Evolutionary conservation across 2,888 invertebrate species (phyloP).

Genomic region (Gryllus longicercus): DNA sequence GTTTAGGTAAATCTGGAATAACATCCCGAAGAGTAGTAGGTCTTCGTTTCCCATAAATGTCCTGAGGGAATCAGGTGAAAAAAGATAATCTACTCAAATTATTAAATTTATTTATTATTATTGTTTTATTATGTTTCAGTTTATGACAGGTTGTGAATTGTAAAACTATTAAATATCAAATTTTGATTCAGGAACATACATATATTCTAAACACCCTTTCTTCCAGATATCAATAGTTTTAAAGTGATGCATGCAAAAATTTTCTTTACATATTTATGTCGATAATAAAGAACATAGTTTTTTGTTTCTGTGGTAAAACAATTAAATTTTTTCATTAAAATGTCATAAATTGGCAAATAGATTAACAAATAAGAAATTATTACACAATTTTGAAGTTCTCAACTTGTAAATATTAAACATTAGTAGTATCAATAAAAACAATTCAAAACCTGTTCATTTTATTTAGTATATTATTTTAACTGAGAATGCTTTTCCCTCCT

Average conservation of each 20-base stretch:
- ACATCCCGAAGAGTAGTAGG: slow-evolving; percentile 66
- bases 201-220: neutral
- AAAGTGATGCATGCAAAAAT: too few relatives aligned
- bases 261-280: too few relatives aligned
- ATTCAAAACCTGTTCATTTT: slow-evolving; percentile 19
- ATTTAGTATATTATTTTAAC: slow-evolving; percentile 24
- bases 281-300: too few relatives aligned
- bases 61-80: slow-evolving; percentile 55
- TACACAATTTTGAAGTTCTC: slow-evolving; percentile 19
- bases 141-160: slow-evolving; percentile 29
- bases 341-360: neutral
- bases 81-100: slow-evolving; percentile 24
- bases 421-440: neutral
- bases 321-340: slow-evolving; percentile 11
- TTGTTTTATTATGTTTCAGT: slow-evolving; percentile 1
- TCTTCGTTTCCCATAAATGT: slow-evolving; percentile 64
- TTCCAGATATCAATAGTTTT: neutral
- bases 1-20: slow-evolving; percentile 75
- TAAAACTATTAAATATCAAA: neutral
- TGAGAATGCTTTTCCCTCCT: neutral
- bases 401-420: too few relatives aligned
- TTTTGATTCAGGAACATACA: neutral
- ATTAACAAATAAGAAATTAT: slow-evolving; percentile 24
- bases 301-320: too few relatives aligned
- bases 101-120: neutral